Evolutionary conservation across 2,888 invertebrate genomes (phyloP), one percentile per base, ranked within the genome.

Genomic region (Cheilosia scutellata): DNA sequence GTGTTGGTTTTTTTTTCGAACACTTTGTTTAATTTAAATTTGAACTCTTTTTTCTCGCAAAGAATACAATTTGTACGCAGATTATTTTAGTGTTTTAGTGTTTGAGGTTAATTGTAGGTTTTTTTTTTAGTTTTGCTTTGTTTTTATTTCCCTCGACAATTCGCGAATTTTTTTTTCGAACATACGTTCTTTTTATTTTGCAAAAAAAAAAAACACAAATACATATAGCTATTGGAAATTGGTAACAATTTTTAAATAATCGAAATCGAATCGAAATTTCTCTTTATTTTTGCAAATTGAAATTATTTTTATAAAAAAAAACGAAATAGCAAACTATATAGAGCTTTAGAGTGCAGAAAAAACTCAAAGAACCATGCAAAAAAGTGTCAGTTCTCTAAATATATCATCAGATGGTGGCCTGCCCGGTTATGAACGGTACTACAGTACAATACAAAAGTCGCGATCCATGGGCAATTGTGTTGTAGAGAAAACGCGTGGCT

Each of bases 401-500:
- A 66, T 82, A 66, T 60, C 71, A 71, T 76, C 76, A 51, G 82
- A 72, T 62, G 53, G 70, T 60, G 47, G 60, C 31, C 49, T 65
- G 31, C 40, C 60, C 42, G 63, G 65, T 53, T 65, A 65, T 70
- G 55, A 71, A 37, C 60, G 51, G 16, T 40, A 77, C 40, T 62
- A 62, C 66, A 82, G 57, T 51, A 55, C 20, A 42, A 47, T 89
- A 53, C 93, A 93, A 88, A 93, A 93, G 80, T 93, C 94, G 0
- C 93, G 93, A 16, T 93, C 93, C 27, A 91, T 93, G 68, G 93
- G 93, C 91, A 92, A 92, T 88, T 95, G 95, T 90, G 93, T 95
- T 16, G 93, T 96, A 83, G 94, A 96, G 90, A 95, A 94, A 66
- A 94, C 94, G 87, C 94, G 97, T 37, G 96, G 97, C 42, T 96